These are phyloP conservation scores for Pseudopleuronectes americanus DNA, from an alignment of 2,797 vertebrate species.

Conservation along the genomic window DNA sequence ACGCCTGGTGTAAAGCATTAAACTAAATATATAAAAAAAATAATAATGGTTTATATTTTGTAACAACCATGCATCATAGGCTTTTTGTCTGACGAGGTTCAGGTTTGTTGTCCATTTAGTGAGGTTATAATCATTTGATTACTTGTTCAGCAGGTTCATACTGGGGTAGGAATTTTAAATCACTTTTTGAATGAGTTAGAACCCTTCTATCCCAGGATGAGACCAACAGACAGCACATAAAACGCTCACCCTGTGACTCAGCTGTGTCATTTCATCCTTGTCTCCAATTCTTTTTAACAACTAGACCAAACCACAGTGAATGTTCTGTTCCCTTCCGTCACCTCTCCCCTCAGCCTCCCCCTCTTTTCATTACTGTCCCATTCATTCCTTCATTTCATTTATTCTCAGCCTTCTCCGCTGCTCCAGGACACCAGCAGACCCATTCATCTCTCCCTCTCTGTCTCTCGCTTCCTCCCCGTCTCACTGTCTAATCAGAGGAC, in stretches of 20 bases:
- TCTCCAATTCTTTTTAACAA: conserved; percentile 39
- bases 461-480: conserved; percentile 29
- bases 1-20: no score
- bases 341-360: conserved; percentile 30
- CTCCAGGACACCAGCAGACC: conserved; percentile 49
- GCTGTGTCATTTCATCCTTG: conserved; percentile 37
- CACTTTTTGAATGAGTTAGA: conserved; percentile 8
- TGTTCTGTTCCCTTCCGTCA: conserved; percentile 44
- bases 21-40: no score
- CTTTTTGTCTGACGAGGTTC: background rate
- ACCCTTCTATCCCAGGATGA: conserved; percentile 14
- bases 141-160: background rate
- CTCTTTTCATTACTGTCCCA: conserved; percentile 70
- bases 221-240: conserved; percentile 12
- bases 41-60: no score
- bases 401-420: conserved; percentile 55
- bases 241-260: conserved; percentile 21
- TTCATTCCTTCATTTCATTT: conserved; percentile 65
- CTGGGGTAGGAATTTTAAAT: background rate
- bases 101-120: background rate
- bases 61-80: no score
- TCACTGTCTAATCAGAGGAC: conserved; percentile 53
- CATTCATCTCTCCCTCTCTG: conserved; percentile 53
- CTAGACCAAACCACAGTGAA: conserved; percentile 40
- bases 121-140: background rate